Percentiles rank a stretch among this genome's conserved stretches.
These are phyloP conservation scores for Nasonovia ribisnigri DNA, from an alignment of 2,888 invertebrate species.

Conservation along the genomic window DNA sequence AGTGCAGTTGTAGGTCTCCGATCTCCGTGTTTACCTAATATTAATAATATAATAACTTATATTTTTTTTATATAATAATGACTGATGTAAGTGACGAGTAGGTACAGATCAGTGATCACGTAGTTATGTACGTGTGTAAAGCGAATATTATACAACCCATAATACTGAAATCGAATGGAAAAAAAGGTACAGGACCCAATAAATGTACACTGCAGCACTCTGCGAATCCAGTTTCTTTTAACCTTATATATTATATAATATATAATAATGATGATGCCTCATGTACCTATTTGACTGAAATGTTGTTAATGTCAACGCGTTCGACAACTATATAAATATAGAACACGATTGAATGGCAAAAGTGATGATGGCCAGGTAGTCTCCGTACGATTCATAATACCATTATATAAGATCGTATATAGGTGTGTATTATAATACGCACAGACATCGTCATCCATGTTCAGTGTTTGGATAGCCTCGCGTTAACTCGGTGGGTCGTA, in stretches of 20 bases:
- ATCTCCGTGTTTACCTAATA: too few relatives aligned
- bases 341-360: background rate
- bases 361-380: slow-evolving; percentile 17
- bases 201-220: background rate
- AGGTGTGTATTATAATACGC: background rate
- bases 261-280: background rate
- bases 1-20: too few relatives aligned
- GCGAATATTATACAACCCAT: background rate
- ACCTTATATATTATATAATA: background rate
- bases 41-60: background rate
- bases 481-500: background rate
- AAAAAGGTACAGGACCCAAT: background rate
- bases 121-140: background rate
- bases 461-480: background rate
- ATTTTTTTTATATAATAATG: background rate
- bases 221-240: background rate
- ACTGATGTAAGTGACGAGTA: background rate
- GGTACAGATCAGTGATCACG: background rate
- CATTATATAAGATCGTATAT: background rate
- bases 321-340: background rate
- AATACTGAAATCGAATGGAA: background rate
- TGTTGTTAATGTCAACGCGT: slow-evolving; percentile 5
- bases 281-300: background rate
- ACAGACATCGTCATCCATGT: slow-evolving; percentile 16
- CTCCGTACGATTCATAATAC: background rate